Base-by-base conservation (phyloP, 2,797 vertebrate species). In the Ceryle rudis region DNA sequence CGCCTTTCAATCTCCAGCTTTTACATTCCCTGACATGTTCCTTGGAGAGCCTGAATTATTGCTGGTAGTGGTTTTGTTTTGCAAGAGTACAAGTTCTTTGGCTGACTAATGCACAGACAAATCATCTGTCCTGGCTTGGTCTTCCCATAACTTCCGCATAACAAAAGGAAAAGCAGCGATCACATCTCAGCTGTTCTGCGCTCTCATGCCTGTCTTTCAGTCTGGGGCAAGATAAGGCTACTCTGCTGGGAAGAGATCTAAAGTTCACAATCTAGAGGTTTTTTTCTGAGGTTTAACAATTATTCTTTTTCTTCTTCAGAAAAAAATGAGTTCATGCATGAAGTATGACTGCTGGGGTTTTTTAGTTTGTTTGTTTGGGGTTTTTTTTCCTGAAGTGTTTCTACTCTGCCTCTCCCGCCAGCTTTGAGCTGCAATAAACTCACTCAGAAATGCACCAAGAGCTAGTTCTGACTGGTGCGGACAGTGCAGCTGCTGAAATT, bases 61-160 rank as follows among this genome's bases (percentile, higher is more conserved):
- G 81, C 60, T 90, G 92, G 46, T 95, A 20, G 90, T 31, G 94
- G 62, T 47, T 96, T 94, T 96, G 87, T 97, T 95, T 95, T 86
- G 94, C 95, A 93, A 91, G 94, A 96, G 41, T 52, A 49, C 0
- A 1, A 92, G 93, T 58, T 93, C 87, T 75, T 86, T 86, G 91
- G 86, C 89, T 96, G 86, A 89, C 55, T 86, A 80, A 96, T 15
- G 37, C 58, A 11, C 35, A 77, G 22, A 86, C 81, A 91, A 89
- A 89, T 96, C 64, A 28, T 96, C 72, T 81, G 35, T 51, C 64
- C 86, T 90, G 91, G 81, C 90, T 80, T 58, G 79, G 91, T 81
- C 42, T 88, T 87, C 84, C 79, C 79, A 18, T 69, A 33, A 44
- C 61, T 93, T 93, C 91, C 5, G 0, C 57, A 10, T 84, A 83